phyloP scores from a whole-genome alignment of 2,888 invertebrate species.

The Onchidella celtica region DNA sequence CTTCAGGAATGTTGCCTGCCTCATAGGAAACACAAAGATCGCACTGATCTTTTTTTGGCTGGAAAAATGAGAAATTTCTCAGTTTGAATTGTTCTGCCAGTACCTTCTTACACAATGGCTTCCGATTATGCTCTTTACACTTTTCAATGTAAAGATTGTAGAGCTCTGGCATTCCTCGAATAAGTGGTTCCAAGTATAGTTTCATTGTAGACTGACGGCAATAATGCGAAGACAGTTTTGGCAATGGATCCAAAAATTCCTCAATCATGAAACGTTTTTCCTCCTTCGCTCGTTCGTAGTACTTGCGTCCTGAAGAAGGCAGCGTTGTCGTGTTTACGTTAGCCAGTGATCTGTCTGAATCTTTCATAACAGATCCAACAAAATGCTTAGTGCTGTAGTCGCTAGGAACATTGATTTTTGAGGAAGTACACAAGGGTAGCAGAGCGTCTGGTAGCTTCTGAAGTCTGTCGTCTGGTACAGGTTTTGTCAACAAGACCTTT shows the following conservation, averaged over 20 bases:
- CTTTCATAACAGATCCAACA: background rate
- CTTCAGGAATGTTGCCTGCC: background rate
- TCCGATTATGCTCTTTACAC: background rate
- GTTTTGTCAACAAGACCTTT: background rate
- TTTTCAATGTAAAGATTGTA: background rate
- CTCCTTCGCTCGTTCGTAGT: background rate
- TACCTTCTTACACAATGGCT: background rate
- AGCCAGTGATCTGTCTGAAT: background rate
- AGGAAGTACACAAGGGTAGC: background rate
- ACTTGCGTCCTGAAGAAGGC: background rate
- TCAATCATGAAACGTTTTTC: background rate
- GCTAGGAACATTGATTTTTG: background rate
- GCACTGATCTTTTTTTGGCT: background rate
- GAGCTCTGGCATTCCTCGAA: background rate
- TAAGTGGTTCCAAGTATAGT: background rate
- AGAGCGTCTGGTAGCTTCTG: background rate
- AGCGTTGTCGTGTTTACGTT: background rate
- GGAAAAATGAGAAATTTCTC: background rate
- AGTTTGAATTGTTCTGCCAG: background rate
- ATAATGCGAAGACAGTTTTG: background rate
- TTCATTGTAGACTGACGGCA: background rate
- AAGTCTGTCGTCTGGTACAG: background rate
- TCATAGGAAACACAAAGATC: background rate
- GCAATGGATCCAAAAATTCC: background rate
- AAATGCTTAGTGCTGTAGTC: background rate